Base-by-base conservation (phyloP, 2,113 vertebrate species). In the Toxotes chatareus region DNA sequence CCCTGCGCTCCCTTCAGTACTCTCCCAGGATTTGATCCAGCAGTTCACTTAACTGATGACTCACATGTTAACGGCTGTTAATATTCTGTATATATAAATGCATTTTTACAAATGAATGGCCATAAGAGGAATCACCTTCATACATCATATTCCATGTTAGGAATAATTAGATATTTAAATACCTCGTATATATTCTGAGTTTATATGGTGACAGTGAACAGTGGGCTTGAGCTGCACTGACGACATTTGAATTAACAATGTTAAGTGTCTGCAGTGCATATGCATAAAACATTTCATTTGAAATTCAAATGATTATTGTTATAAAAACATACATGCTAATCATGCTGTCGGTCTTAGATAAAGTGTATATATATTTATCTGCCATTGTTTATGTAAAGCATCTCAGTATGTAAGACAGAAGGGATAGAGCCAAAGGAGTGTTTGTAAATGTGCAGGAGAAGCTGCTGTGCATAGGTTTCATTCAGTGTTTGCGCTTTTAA, bases 271-370 rank as follows among this genome's bases (percentile, higher is more conserved):
- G 51, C 27, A 6, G 13, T 5, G 17, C 10, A 31, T 27, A 66
- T 66, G n/a, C 71, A 70, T 76, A 47, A 82, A 53, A 67, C 13
- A 77, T 57, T n/a, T 56, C 19, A 83, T 86, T 82, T 56, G 61
- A 68, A 82, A 86, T 84, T 73, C 57, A 65, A 86, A 78, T 63
- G 4, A n/a, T 38, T 61, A 21, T 60, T 71, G 55, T 56, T 23
- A 71, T 21, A 34, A 61, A 85, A 60, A 59, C 44, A 49, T 56
- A 38, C 14, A 65, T 32, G n/a, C 51, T 46, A 68, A 82, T 83
- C 55, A 36, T 62, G 55, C 16, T 13, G 83, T 38, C 56, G 12
- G 49, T 67, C 40, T 47, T 23, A 42, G 60, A 64, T 75, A 55
- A 76, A 47, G 16, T 62, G 27, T 23, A 40, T 71, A n/a, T 51